phyloP scores from a whole-genome alignment of 2,797 vertebrate species.

The Lepus oiostolus region DNA sequence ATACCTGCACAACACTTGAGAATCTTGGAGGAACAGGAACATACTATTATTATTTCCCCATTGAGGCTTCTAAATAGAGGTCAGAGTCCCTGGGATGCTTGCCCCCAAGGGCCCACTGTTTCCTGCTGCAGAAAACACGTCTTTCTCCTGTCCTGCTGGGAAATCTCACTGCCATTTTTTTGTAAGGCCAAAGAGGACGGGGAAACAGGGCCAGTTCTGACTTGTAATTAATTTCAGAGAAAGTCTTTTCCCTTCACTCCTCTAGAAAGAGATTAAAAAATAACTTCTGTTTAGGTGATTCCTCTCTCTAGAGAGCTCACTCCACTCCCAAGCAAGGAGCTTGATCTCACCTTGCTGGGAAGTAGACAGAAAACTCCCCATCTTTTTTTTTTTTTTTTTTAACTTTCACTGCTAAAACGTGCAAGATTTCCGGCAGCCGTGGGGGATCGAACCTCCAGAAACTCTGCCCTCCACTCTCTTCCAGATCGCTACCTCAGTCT shows the following conservation, averaged over 20 bases:
- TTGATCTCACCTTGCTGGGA: neutral
- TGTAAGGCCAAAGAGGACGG: conserved; percentile 69
- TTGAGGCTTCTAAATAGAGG: conserved; percentile 70
- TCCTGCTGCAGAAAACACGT: conserved; percentile 60
- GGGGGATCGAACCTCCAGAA: neutral
- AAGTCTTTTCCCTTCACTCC: conserved; percentile 65
- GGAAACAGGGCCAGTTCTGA: conserved; percentile 65
- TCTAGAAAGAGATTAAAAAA: conserved; percentile 73
- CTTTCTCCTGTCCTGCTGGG: conserved; percentile 70
- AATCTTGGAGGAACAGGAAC: conserved; percentile 68
- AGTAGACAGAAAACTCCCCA: neutral
- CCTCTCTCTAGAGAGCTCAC: conserved; percentile 55
- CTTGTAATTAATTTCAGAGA: conserved; percentile 82
- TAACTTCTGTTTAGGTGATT: conserved; percentile 73
- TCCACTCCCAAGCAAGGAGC: neutral
- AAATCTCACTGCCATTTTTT: conserved; percentile 77
- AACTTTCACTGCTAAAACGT: conserved; percentile 44
- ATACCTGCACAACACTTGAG: conserved; percentile 65
- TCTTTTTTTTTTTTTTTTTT: conserved; percentile 19
- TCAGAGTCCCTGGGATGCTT: conserved; percentile 48
- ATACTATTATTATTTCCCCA: conserved; percentile 67
- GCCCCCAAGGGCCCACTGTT: conserved; percentile 13
- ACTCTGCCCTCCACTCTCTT: neutral
- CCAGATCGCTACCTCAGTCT: neutral
- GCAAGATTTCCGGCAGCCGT: neutral